Conservation (phyloP, 2,888 invertebrate species). For the Metacarcinus magister region DNA sequence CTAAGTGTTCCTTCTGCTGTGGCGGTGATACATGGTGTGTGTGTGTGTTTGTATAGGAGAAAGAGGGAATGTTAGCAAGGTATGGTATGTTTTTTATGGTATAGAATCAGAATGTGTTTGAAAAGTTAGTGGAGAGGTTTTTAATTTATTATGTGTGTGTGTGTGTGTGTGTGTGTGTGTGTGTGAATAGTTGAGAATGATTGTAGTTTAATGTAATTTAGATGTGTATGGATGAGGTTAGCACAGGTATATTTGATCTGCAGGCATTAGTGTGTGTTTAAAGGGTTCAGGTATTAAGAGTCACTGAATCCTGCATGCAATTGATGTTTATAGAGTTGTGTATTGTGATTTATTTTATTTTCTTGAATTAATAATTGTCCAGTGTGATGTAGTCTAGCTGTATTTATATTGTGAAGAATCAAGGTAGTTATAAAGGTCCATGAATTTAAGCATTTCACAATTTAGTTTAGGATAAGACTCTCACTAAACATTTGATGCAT, state of each 20-base stretch:
- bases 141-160: neutral
- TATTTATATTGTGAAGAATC: no score
- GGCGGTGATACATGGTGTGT: neutral
- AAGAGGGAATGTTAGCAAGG: neutral
- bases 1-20: neutral
- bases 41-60: neutral
- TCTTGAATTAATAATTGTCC: no score
- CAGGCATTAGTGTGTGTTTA: neutral
- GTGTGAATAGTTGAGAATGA: neutral
- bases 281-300: neutral
- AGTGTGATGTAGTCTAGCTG: no score
- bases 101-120: neutral
- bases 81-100: neutral
- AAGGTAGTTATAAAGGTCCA: no score
- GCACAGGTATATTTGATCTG: neutral
- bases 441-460: no score
- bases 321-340: no score
- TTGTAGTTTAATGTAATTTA: neutral
- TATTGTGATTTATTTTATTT: no score
- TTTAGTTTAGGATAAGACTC: neutral
- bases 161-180: slow-evolving; percentile 32
- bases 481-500: neutral
- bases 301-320: no score
- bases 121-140: neutral
- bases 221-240: neutral